Evolutionary conservation across 2,113 vertebrate species (phyloP), one percentile per base, ranked within the genome.

Genomic region (Ceyx melanurus): DNA sequence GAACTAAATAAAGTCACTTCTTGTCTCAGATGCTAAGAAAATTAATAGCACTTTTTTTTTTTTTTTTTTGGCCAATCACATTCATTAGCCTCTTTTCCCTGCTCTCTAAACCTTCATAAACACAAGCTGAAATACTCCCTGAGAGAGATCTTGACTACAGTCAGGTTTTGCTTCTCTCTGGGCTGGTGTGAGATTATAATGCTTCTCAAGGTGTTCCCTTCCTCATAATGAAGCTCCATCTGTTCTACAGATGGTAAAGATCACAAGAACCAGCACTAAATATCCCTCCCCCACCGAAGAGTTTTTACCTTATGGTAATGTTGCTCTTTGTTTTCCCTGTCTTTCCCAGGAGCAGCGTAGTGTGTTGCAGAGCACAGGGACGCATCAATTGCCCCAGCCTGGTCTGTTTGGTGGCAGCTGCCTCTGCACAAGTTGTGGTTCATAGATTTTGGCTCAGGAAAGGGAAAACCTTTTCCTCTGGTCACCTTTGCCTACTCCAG

Each of bases 181-280:
- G 89, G 89, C 89, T 92, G 53, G 91, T 96, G 96, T 88, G 91
- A 96, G 94, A 96, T 95, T 96, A 95, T 96, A 90, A 83, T 94
- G 89, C 79, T 92, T 72, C 94, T 96, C 95, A 96, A 96, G 94
- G 94, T 96, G 96, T 95, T 95, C 94, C 72, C 89, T 96, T 96
- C 84, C 94, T 95, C 91, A 94, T 96, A 96, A 96, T 92, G 92
- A 94, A 96, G 87, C 94, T 96, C 95, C 96, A 96, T 96, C 94
- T 96, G 95, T 96, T 96, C 95, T 96, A 61, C 95, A 96, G 95
- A 94, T 96, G 94, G 96, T 91, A 91, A 96, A 95, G 94, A 96
- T 96, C 96, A 95, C 95, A 94, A 95, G 96, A 95, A 96, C 92
- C 91, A 93, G 91, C 91, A 96, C 89, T 95, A 81, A 92, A 89